Evolutionary conservation across 2,888 invertebrate genomes (phyloP).

Genomic region (Limnephilus auricula): DNA sequence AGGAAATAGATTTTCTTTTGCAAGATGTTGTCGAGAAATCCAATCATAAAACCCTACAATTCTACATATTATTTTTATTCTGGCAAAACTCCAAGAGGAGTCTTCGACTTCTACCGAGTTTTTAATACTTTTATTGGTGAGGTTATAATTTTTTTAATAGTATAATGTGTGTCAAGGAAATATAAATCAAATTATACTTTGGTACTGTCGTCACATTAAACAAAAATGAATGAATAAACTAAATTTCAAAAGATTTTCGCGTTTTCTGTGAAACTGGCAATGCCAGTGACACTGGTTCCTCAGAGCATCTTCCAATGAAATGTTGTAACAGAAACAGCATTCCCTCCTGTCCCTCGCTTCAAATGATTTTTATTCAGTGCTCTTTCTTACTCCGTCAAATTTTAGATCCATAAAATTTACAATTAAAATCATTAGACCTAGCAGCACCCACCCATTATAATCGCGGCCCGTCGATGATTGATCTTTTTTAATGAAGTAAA

Average conservation of each 20-base stretch:
- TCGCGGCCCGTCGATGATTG: too few species aligned
- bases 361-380: not conserved
- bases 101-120: not conserved
- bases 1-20: slow-evolving; percentile 9
- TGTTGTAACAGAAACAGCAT: not conserved
- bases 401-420: too few species aligned
- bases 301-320: not conserved
- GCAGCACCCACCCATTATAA: too few species aligned
- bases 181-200: not conserved
- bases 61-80: slow-evolving; percentile 20
- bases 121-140: slow-evolving; percentile 14
- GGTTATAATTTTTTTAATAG: slow-evolving; percentile 7
- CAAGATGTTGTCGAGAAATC: not conserved
- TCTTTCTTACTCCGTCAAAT: not conserved
- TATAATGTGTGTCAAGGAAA: not conserved
- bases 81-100: slow-evolving; percentile 26
- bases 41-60: slow-evolving; percentile 12
- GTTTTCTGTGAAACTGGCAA: not conserved
- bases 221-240: not conserved
- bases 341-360: not conserved
- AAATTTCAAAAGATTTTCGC: not conserved
- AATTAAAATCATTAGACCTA: too few species aligned
- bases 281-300: not conserved
- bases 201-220: not conserved
- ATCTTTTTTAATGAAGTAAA: too few species aligned